A percentile compares a stretch with the other conserved stretches of the same genome.
These are phyloP conservation scores for Crotalus horridus DNA, from an alignment of 2,113 vertebrate genomes.

Conservation along the genomic window DNA sequence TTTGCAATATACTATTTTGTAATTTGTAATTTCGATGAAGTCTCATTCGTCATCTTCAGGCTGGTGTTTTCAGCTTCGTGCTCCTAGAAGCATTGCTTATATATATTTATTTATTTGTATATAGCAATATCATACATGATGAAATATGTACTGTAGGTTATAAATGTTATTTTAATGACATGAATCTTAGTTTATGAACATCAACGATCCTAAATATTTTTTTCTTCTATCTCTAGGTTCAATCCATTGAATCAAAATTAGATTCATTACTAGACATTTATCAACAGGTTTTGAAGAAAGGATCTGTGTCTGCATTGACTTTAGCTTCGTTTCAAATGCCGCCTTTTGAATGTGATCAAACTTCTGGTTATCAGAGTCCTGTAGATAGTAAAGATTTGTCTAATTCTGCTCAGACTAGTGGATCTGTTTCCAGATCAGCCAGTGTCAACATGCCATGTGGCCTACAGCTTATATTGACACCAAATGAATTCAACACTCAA, in stretches of 20 bases:
- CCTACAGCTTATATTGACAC: conserved; percentile 87
- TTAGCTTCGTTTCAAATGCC: conserved; percentile 87
- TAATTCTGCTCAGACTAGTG: conserved; percentile 80
- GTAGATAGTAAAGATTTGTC: conserved; percentile 85
- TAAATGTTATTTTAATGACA: neutral
- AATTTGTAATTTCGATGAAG: neutral
- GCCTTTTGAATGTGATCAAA: conserved; percentile 89
- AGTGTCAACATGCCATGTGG: conserved; percentile 84
- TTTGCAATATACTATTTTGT: neutral
- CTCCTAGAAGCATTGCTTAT: too few species aligned
- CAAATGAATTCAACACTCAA: conserved; percentile 84
- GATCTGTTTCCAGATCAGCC: conserved; percentile 77
- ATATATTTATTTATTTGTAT: too few species aligned
- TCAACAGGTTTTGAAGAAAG: conserved; percentile 88
- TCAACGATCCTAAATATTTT: conserved; percentile 15
- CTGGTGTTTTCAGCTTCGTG: too few species aligned
- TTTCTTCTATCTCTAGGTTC: conserved; percentile 74
- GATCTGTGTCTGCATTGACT: conserved; percentile 83
- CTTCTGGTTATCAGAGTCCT: conserved; percentile 88
- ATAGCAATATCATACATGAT: neutral
- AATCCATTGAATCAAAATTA: conserved; percentile 95
- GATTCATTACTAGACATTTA: conserved; percentile 94
- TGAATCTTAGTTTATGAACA: conserved; percentile 6
- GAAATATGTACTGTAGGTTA: neutral
- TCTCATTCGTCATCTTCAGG: too few species aligned